Evolutionary conservation across 1,140 invertebrate species (phyloP), one percentile per base, ranked within the genome.

Genomic region (Drosophila busckii): DNA sequence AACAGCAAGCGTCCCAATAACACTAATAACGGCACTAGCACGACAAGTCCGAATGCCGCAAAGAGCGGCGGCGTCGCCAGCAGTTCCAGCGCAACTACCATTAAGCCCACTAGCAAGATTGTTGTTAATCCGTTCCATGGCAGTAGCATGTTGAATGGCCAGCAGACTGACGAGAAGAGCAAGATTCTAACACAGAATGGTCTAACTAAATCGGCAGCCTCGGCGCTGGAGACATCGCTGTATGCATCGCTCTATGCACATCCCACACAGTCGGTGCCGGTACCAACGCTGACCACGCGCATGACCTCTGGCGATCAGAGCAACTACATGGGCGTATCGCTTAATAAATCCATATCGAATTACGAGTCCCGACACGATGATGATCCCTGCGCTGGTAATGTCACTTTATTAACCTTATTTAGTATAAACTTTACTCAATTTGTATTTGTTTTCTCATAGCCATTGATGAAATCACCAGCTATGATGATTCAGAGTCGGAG

Each of bases 71-170:
- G 16, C 29, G 9, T 42, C 25, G 23, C 22, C 1, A 17, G 16
- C 22, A 34, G 55, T 49, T 37, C 49, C 6, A 80, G 50, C 52
- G 61, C 45, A 4, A 45, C 53, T 5, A 78, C 82, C 1, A 38
- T 78, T 0, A 70, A 84, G 53, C 44, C 58, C 29, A 12, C 61
- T 58, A 67, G 35, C 25, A 86, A 86, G 61, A 86, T 86, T 15
- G 83, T 86, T 34, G 85, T 87, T 15, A 87, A 85, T 54, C 68
- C 86, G 22, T 87, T 87, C 61, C 85, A 87, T 55, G 85, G 73
- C 34, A 86, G 84, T 54, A 87, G 67, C 44, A 49, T 87, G 58
- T 40, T 86, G 7, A 85, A 37, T 62, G 38, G 64, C 10, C 83
- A 85, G 34, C 71, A 75, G 32, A 64, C 73, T 26, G 84, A 82